Evolutionary conservation across 2,888 invertebrate genomes (phyloP).

Genomic region (Lasioglossum figueresi): DNA sequence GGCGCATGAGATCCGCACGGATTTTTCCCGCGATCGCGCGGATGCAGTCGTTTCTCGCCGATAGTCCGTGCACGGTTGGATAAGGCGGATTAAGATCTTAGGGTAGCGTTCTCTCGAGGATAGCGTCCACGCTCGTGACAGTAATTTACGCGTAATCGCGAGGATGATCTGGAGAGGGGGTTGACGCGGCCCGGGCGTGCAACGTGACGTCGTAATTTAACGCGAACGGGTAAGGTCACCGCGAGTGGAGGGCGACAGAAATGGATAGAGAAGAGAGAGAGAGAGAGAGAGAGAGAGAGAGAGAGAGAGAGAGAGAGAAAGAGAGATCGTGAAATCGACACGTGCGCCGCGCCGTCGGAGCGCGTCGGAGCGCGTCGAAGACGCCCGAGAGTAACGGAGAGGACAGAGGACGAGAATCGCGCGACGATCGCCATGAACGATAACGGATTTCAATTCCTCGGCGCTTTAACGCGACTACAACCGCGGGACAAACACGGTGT

Average conservation of each 20-base stretch:
- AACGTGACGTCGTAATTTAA: constrained; percentile 59
- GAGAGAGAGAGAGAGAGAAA: not conserved
- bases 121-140: constrained; percentile 22
- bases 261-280: not conserved
- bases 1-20: not conserved
- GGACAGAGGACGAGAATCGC: constrained; percentile 4
- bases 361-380: constrained; percentile 11
- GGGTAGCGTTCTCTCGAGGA: not conserved
- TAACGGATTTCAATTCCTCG: constrained; percentile 42
- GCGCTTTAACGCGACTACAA: constrained; percentile 13
- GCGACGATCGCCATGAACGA: constrained; percentile 34
- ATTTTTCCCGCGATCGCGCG: not conserved
- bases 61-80: constrained; percentile 19
- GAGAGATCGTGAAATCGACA: constrained; percentile 58
- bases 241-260: not conserved
- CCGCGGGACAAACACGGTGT: constrained; percentile 25
- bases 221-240: constrained; percentile 46
- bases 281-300: not conserved
- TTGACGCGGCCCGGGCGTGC: constrained; percentile 18
- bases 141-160: constrained; percentile 64
- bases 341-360: constrained; percentile 35
- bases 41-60: not conserved
- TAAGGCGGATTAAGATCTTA: constrained; percentile 61
- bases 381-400: constrained; percentile 22
- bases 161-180: constrained; percentile 38